Conservation (phyloP, 2,888 invertebrate genomes). For the Abrostola tripartita region DNA sequence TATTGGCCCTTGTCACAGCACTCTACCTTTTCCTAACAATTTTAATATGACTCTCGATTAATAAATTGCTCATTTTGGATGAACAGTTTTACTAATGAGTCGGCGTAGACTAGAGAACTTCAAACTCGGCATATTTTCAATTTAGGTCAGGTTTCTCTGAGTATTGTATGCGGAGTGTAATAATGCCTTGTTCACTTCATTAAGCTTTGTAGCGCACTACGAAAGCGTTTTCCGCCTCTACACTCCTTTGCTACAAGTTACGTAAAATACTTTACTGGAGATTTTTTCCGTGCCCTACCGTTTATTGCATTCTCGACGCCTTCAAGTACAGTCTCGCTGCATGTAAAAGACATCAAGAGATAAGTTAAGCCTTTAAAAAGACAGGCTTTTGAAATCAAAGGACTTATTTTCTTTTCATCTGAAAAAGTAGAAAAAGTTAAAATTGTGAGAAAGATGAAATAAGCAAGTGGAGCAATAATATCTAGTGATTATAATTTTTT, state of each 20-base stretch:
- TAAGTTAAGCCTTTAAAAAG: neutral
- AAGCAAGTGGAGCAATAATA: too few species aligned
- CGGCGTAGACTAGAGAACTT: constrained; percentile 47
- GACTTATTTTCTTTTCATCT: too few species aligned
- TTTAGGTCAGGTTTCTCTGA: constrained; percentile 12
- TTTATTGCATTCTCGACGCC: constrained; percentile 28
- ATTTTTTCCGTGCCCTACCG: constrained; percentile 14
- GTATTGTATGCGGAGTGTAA: neutral
- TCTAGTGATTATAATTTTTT: too few species aligned
- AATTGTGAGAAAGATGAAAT: neutral
- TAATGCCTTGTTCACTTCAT: constrained; percentile 8
- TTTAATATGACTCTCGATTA: constrained; percentile 77
- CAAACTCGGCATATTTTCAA: constrained; percentile 44
- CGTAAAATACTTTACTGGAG: constrained; percentile 34
- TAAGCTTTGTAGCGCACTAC: constrained; percentile 16
- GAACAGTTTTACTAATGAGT: constrained; percentile 74
- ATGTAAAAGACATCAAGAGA: constrained; percentile 8
- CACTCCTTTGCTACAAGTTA: constrained; percentile 32
- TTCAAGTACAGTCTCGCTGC: constrained; percentile 8
- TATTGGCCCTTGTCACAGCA: constrained; percentile 85
- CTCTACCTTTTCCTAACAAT: constrained; percentile 77
- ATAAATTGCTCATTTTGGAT: constrained; percentile 75
- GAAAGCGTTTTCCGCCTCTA: constrained; percentile 24
- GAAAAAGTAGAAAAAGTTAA: neutral
- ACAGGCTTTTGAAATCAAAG: neutral